phyloP scores from a whole-genome alignment of 2,888 invertebrate genomes.

The Lottia scabra region DNA sequence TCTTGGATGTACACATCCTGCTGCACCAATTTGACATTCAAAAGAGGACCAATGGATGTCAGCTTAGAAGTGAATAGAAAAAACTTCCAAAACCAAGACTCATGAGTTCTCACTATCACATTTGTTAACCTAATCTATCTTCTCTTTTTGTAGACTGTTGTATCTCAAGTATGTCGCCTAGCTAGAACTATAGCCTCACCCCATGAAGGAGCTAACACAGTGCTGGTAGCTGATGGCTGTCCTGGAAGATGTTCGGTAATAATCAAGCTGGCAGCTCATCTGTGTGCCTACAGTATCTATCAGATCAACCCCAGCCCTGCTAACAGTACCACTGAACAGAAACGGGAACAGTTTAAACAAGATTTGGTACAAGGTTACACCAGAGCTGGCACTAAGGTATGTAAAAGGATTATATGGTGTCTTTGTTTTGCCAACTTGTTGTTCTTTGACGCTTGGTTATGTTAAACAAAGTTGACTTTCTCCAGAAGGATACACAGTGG shows the following conservation, averaged over 20 bases:
- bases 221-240: constrained; percentile 65
- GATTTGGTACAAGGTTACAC: constrained; percentile 65
- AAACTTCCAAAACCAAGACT: no score
- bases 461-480: no score
- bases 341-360: constrained; percentile 64
- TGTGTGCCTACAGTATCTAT: constrained; percentile 63
- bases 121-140: no score
- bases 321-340: constrained; percentile 39
- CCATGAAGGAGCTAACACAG: constrained; percentile 64
- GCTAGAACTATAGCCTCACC: constrained; percentile 65
- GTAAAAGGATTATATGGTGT: background rate
- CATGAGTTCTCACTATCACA: no score
- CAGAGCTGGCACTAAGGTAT: constrained; percentile 66
- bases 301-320: constrained; percentile 58
- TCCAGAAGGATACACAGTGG: no score
- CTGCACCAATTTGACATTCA: no score
- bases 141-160: constrained; percentile 47
- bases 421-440: no score
- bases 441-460: no score
- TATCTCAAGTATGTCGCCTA: constrained; percentile 64
- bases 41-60: no score
- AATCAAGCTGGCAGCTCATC: constrained; percentile 62
- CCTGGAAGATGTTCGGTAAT: constrained; percentile 60
- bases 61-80: no score
- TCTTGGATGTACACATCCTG: no score